These are phyloP conservation scores for Autographa gamma DNA, from an alignment of 2,888 invertebrate species.

Conservation along the genomic window DNA sequence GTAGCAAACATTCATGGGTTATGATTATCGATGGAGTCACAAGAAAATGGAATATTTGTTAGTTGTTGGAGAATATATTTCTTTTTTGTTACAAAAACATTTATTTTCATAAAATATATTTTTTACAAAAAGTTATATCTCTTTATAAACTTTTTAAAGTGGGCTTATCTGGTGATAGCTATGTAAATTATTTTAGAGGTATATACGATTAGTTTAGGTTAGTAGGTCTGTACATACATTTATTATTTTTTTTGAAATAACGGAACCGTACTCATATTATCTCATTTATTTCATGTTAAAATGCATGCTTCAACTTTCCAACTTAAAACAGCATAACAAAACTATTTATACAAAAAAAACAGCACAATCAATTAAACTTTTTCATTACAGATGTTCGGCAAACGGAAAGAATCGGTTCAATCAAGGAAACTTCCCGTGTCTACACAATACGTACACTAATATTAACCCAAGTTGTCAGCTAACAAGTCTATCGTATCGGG, in stretches of 20 bases:
- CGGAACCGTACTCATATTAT: too few relatives aligned
- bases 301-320: too few relatives aligned
- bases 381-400: slow-evolving; percentile 23
- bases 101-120: not conserved
- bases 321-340: not conserved
- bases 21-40: slow-evolving; percentile 1
- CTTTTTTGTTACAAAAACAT: not conserved
- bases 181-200: too few relatives aligned
- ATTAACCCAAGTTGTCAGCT: slow-evolving; percentile 1
- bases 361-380: slow-evolving; percentile 8
- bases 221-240: too few relatives aligned
- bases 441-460: slow-evolving; percentile 17
- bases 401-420: slow-evolving; percentile 21
- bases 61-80: not conserved
- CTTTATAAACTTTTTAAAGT: too few relatives aligned
- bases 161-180: too few relatives aligned
- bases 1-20: not conserved
- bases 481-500: slow-evolving; percentile 1
- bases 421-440: slow-evolving; percentile 26
- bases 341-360: not conserved
- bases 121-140: too few relatives aligned
- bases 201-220: too few relatives aligned
- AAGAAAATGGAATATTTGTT: slow-evolving; percentile 2
- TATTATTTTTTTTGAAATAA: too few relatives aligned
- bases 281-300: too few relatives aligned